phyloP scores from a whole-genome alignment of 1,140 invertebrate genomes.

The Heliconius eleuchia region DNA sequence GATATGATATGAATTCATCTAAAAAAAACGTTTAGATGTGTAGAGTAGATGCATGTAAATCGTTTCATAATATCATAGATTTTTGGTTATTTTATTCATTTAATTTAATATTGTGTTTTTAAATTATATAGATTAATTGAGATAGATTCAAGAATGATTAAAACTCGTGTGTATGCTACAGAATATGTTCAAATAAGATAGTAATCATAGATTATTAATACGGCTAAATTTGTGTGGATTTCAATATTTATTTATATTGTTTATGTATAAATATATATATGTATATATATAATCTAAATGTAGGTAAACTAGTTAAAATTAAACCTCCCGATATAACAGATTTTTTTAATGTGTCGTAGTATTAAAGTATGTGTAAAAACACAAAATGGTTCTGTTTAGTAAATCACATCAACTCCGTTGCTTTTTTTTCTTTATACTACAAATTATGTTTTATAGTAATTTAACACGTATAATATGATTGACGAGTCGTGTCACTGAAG shows the following conservation, averaged over 20 bases:
- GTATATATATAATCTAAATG: too few relatives aligned
- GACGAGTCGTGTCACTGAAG: too few relatives aligned
- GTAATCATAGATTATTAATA: not conserved
- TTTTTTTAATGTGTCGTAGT: not conserved
- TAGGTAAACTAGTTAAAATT: not conserved
- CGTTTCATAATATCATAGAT: conserved; percentile 12
- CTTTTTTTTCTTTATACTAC: not conserved
- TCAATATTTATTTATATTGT: not conserved
- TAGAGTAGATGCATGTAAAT: conserved; percentile 36
- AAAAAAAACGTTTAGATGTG: conserved; percentile 20
- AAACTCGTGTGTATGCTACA: not conserved
- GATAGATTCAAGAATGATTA: not conserved
- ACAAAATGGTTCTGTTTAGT: not conserved
- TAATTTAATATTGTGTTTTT: not conserved
- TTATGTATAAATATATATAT: too few relatives aligned
- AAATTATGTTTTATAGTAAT: not conserved
- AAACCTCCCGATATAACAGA: not conserved
- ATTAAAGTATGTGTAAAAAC: not conserved
- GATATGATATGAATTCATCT: conserved; percentile 22
- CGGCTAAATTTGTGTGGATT: too few relatives aligned
- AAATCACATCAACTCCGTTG: not conserved
- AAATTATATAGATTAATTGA: not conserved
- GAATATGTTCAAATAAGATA: not conserved
- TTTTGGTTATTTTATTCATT: not conserved
- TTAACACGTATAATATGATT: not conserved